Percentiles rank a stretch among this genome's conserved stretches.
Conservation (phyloP, 2,113 vertebrate species). For the Phrynocephalus versicolor region DNA sequence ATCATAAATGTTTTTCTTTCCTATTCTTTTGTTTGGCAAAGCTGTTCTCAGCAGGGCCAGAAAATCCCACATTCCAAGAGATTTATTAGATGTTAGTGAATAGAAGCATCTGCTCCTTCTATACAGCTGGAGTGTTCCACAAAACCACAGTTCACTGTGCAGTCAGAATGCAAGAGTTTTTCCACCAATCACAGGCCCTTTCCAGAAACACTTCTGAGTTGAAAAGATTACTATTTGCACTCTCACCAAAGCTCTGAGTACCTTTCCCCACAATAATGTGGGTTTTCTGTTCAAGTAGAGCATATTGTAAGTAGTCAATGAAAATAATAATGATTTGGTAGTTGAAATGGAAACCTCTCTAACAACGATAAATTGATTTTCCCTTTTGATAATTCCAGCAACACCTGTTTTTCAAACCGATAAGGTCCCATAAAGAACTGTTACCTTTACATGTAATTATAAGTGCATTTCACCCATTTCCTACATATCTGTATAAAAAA, state of each 20-base stretch:
- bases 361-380: neutral
- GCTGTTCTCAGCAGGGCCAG: neutral
- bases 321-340: neutral
- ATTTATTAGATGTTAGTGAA: neutral
- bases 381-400: neutral
- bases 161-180: neutral
- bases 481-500: neutral
- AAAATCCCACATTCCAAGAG: slow-evolving; percentile 1
- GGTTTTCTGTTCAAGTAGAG: neutral
- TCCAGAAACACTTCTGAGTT: neutral
- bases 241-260: neutral
- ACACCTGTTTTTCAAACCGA: neutral
- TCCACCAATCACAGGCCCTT: neutral
- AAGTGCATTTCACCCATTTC: neutral
- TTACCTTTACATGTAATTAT: neutral
- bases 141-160: neutral
- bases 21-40: neutral
- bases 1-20: neutral
- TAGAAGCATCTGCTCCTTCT: slow-evolving; percentile 1
- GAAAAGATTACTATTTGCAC: neutral
- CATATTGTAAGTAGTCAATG: neutral
- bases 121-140: neutral
- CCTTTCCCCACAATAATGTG: neutral
- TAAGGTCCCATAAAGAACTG: neutral
- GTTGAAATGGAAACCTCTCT: neutral